Evolutionary conservation across 1,140 invertebrate species (phyloP).

Genomic region (Caenorhabditis remanei): DNA sequence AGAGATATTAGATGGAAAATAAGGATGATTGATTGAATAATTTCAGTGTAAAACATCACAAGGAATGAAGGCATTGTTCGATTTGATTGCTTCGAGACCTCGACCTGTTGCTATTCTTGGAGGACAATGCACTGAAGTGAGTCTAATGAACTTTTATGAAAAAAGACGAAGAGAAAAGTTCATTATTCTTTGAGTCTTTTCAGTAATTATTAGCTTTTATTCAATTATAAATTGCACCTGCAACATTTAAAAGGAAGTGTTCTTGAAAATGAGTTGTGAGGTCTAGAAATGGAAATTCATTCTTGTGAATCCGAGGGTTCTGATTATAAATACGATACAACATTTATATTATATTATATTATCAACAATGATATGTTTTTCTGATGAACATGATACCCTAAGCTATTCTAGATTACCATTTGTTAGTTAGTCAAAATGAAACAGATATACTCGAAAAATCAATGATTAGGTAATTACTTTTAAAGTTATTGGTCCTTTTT

Average conservation of each 20-base stretch:
- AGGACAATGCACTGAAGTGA: conserved; percentile 94
- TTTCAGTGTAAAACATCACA: conserved; percentile 95
- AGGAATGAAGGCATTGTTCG: conserved; percentile 97
- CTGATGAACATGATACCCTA: no score
- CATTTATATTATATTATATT: no score
- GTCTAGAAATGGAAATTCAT: background rate
- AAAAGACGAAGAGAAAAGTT: background rate
- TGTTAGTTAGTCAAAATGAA: no score
- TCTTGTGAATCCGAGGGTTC: no score
- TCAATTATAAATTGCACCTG: background rate
- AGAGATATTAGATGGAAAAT: background rate
- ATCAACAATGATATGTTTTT: background rate
- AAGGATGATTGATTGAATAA: background rate
- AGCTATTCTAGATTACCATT: no score
- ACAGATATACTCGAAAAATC: no score
- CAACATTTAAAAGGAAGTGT: background rate
- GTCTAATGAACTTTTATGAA: conserved; percentile 76
- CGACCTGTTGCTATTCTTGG: conserved; percentile 94
- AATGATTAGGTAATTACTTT: no score
- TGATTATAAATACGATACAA: no score
- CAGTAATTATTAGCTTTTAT: background rate
- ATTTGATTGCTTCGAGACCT: conserved; percentile 93
- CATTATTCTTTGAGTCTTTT: background rate
- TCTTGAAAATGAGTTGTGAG: background rate
- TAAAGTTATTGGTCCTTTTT: no score